Conservation (phyloP, 2,888 invertebrate species). For the Petrolisthes manimaculis region DNA sequence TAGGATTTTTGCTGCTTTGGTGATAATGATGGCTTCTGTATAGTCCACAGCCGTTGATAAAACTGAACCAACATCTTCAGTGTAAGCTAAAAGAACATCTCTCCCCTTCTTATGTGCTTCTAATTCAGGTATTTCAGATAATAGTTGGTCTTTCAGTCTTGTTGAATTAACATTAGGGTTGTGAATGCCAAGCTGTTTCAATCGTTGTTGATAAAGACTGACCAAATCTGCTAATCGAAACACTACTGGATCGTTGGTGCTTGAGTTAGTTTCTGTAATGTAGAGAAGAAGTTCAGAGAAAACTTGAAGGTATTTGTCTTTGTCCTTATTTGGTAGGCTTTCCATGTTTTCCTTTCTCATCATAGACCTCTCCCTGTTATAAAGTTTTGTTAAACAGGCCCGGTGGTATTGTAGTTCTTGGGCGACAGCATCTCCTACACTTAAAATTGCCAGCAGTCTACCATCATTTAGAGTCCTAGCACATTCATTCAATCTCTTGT, state of each 20-base stretch:
- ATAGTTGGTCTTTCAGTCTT: constrained; percentile 26
- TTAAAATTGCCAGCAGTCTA: constrained; percentile 21
- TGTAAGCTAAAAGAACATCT: too few relatives aligned
- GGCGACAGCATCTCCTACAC: constrained; percentile 18
- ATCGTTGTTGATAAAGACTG: too few relatives aligned
- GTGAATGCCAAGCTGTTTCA: constrained; percentile 17
- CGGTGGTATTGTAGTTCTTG: constrained; percentile 23
- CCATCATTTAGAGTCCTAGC: constrained; percentile 31
- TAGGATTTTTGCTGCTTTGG: neutral
- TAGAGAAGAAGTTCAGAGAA: constrained; percentile 25
- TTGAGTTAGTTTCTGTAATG: neutral
- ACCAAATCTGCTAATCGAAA: too few relatives aligned
- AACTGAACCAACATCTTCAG: too few relatives aligned
- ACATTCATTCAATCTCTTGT: constrained; percentile 22
- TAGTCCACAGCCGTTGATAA: too few relatives aligned
- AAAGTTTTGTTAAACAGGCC: neutral
- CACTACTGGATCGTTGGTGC: neutral
- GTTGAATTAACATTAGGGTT: constrained; percentile 25
- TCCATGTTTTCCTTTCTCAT: too few relatives aligned
- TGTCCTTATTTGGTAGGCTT: too few relatives aligned
- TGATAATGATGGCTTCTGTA: neutral
- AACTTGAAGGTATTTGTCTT: neutral
- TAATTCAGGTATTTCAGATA: neutral
- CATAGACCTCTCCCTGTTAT: constrained; percentile 27
- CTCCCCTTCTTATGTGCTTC: constrained; percentile 5